Evolutionary conservation across 2,888 invertebrate genomes (phyloP), one percentile per base, ranked within the genome.

Genomic region (Hermaeophaga mercurialis): DNA sequence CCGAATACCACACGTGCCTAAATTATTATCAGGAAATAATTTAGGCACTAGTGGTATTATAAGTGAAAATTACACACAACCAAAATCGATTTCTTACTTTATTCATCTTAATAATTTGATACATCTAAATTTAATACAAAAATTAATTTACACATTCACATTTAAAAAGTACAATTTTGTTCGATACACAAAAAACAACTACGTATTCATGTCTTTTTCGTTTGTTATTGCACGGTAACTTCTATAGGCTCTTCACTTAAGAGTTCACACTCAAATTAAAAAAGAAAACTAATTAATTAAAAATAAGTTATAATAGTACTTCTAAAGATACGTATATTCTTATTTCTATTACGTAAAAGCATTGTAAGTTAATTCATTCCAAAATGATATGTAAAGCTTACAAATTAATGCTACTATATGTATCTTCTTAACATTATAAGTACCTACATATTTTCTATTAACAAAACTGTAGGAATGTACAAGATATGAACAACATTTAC

Each of bases 141-240:
- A n/a, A n/a, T n/a, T n/a, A n/a, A n/a, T n/a, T n/a, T n/a, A 5
- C 14, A 26, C 18, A 44, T 44, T 14, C 8, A 5, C 14, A 34
- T 34, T 7, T 11, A 11, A 11, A 22, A 22, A 18, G 6, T 41
- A 22, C 41, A 3, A 41, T n/a, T 41, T 41, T 41, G 41, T 41
- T 44, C 44, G 15, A 15, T 26, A 44, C 8, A 15, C 9, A n/a
- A 44, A 44, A 44, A 44, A 28, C 14, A 33, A 12, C 3, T 14
- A 12, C 14, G 33, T 33, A 6, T 14, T 41, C 12, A 22, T 41
- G 41, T 41, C 41, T 41, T 41, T 41, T 33, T 17, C 17, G 38
- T 17, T 19, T 38, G n/a, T 8, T 41, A 22, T 41, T 22, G 41
- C 41, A 41, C 22, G 41, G 41, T 41, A 41, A 41, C 41, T 41